Base-by-base conservation (phyloP, 1,140 invertebrate genomes). In the Anastatus disparis region DNA sequence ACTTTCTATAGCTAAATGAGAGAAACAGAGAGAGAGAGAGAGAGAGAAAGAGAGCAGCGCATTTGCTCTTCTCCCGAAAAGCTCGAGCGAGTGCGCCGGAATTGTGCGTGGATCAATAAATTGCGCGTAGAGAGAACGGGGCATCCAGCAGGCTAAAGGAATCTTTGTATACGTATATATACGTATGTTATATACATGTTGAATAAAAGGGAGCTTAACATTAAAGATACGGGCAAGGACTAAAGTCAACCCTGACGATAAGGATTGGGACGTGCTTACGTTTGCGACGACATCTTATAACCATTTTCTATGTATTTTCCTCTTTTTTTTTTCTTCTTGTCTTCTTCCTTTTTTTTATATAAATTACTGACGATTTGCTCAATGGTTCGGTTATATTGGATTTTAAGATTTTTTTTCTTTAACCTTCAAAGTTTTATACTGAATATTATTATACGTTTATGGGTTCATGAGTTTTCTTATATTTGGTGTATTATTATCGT, bases 41-140 rank as follows among this genome's bases (percentile, higher is more conserved):
- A 22, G 20, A 20, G 46, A 48, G 56, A 42, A 9, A 42, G 56
- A 2, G 56, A 40, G 26, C 3, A 56, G 26, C n/a, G 27, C 31
- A 31, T 6, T n/a, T n/a, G n/a, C n/a, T n/a, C n/a, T n/a, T n/a
- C n/a, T n/a, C n/a, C n/a, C n/a, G 71, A 72, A 73, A 22, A 42
- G 62, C 42, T 24, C 61, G 70, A 71, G 65, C 70, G 77, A 75
- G 40, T 46, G 55, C 53, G 55, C 55, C 58, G 74, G 76, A 78
- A 78, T 79, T 78, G 82, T 84, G 83, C 82, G 83, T 84, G 82
- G 83, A 85, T 85, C 83, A 85, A 85, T 85, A 85, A 85, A 84
- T 85, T 81, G 80, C 82, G 78, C 80, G 81, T 83, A 77, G 76
- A 82, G 52, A 76, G 75, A 75, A 80, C 72, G 77, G 79, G 78